Evolutionary conservation across 2,888 invertebrate genomes (phyloP), one percentile per base, ranked within the genome.

Genomic region (Teleogryllus oceanicus): DNA sequence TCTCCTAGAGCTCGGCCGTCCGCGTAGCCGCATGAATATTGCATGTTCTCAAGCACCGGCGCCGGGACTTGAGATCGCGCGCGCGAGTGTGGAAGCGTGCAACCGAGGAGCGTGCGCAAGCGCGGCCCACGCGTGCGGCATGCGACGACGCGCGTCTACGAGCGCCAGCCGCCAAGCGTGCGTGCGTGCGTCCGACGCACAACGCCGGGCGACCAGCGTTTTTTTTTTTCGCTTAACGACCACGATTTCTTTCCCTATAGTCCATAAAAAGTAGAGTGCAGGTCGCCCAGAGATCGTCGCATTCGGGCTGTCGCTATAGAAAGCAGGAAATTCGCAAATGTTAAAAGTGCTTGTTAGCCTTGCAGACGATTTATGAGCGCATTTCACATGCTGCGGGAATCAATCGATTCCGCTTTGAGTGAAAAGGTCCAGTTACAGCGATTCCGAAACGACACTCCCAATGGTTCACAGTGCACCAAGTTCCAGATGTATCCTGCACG

Each of bases 221-320:
- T 13, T 10, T n/a, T 13, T 37, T 18, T n/a, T 62, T 62, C 62
- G 5, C 10, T 62, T 62, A 62, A 62, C 13, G 62, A 62, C 10
- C 62, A n/a, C 62, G 62, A 62, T 62, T 62, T 62, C 62, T 62
- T 62, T 62, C n/a, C 62, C 16, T 62, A 62, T 62, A 62, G 62
- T 62, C n/a, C 62, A 62, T 62, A 62, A 62, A 62, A 62, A 62
- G 16, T 62, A 3, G 11, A 62, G 62, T 62, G 62, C 62, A 62
- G 62, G n/a, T 62, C 16, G 62, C 62, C 37, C 37, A 37, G 62
- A 62, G 62, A 62, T 8, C 62, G 62, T 4, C n/a, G 13, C 62
- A 3, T 62, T 10, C 62, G 62, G 62, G 62, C 16, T n/a, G 62
- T 37, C 37, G 37, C 37, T 37, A 37, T 37, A 8, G 62, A 62